Evolutionary conservation across 1,140 invertebrate genomes (phyloP), one percentile per base, ranked within the genome.

Genomic region (Drosophila mojavensis): DNA sequence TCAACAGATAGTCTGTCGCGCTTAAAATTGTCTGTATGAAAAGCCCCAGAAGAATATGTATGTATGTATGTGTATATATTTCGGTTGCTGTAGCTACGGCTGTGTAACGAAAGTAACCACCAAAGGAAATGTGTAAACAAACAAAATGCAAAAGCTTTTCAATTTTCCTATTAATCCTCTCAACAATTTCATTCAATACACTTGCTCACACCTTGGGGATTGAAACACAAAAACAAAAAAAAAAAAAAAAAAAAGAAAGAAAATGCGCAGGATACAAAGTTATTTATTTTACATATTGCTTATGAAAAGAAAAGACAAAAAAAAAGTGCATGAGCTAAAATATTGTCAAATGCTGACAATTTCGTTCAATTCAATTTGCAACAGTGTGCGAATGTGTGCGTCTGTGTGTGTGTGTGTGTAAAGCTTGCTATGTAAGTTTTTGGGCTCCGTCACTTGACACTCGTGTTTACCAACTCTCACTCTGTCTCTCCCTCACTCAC

Each of bases 151-250:
- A 86, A 82, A 81, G 75, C 75, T 55, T 72, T 64, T 79, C 82
- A 86, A 86, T 86, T 86, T 86, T 79, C 78, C 79, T 81, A 85
- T 86, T 86, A 86, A 86, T 86, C 82, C 83, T 68, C 73, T 69
- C 78, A 83, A 74, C 76, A 85, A 85, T 81, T 85, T 84, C 53
- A 85, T 71, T 60, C 61, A 75, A 82, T 75, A 64, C 75, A 67
- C 69, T 82, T 75, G 59, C 24, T 30, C 28, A 17, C 43, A 64
- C 62, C 54, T 54, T 60, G 45, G 59, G 59, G 41, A 58, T 41
- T 17, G 58, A n/a, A 15, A 62, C 20, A 55, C 5, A 60, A 68
- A 61, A 55, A 50, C 24, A 20, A 48, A 76, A 53, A 41, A n/a
- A 48, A 51, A 62, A 13, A 51, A 79, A 51, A 30, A 26, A 53